A percentile compares a stretch with the other conserved stretches of the same genome.
These are phyloP conservation scores for Caenorhabditis remanei DNA, from an alignment of 1,140 invertebrate species.

Conservation along the genomic window DNA sequence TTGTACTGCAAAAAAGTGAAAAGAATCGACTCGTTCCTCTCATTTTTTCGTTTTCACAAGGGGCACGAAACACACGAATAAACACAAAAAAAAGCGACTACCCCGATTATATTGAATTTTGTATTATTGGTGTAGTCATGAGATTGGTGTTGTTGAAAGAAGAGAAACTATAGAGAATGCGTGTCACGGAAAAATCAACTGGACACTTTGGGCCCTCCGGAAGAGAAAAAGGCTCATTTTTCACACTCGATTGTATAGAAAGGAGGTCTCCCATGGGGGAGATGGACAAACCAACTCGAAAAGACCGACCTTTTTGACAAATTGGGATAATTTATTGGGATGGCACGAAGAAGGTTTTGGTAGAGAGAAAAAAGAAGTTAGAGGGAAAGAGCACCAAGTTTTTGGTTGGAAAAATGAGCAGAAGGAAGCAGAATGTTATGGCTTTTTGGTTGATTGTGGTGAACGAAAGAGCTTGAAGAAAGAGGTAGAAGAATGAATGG, in stretches of 20 bases:
- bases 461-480: not conserved
- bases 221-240: constrained; percentile 51
- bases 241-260: constrained; percentile 55
- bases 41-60: not conserved
- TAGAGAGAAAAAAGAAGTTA: not conserved
- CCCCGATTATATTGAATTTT: constrained; percentile 36
- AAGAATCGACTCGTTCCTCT: not conserved
- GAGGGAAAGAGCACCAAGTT: not conserved
- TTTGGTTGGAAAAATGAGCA: constrained; percentile 27
- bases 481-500: constrained; percentile 4
- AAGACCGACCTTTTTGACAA: constrained; percentile 46
- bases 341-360: constrained; percentile 8
- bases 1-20: not conserved
- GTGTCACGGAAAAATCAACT: constrained; percentile 41
- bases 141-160: constrained; percentile 10
- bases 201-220: constrained; percentile 41
- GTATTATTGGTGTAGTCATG: constrained; percentile 46
- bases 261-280: constrained; percentile 31
- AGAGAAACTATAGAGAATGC: not conserved
- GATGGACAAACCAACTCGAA: not conserved
- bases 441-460: constrained; percentile 18
- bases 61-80: not conserved
- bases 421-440: not conserved
- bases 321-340: constrained; percentile 56
- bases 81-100: not conserved